Evolutionary conservation across 2,797 vertebrate species (phyloP).

Genomic region (Helicolenus hilgendorfi): DNA sequence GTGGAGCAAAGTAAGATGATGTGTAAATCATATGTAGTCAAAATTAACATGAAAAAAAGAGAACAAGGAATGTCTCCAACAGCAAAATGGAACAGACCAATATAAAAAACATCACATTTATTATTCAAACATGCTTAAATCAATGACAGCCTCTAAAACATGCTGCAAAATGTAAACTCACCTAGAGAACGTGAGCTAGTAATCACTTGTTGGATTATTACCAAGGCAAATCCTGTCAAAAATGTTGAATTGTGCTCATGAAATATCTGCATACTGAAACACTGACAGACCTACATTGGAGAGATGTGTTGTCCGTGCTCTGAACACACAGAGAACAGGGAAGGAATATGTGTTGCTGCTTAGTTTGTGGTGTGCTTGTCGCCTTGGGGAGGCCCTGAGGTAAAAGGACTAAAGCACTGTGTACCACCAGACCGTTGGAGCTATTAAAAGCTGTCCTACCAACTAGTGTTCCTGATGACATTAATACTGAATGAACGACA

Average conservation of each 20-base stretch:
- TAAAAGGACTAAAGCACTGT: background rate
- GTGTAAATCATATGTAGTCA: background rate
- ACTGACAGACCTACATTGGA: background rate
- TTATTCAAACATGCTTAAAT: background rate
- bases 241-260: background rate
- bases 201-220: background rate
- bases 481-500: conserved; percentile 65
- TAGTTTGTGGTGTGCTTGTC: background rate
- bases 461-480: conserved; percentile 36
- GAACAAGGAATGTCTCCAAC: background rate
- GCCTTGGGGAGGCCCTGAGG: conserved; percentile 42
- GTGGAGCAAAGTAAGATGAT: background rate
- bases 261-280: background rate
- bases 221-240: background rate
- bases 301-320: background rate
- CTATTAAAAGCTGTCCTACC: conserved; percentile 56
- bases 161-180: conserved; percentile 21
- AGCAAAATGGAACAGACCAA: background rate
- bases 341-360: background rate
- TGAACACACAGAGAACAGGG: background rate
- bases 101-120: background rate
- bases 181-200: background rate
- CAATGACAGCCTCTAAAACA: background rate
- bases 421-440: background rate
- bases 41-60: background rate